Base-by-base conservation (phyloP, 1,140 invertebrate species). In the Drosophila fuyamai region DNA sequence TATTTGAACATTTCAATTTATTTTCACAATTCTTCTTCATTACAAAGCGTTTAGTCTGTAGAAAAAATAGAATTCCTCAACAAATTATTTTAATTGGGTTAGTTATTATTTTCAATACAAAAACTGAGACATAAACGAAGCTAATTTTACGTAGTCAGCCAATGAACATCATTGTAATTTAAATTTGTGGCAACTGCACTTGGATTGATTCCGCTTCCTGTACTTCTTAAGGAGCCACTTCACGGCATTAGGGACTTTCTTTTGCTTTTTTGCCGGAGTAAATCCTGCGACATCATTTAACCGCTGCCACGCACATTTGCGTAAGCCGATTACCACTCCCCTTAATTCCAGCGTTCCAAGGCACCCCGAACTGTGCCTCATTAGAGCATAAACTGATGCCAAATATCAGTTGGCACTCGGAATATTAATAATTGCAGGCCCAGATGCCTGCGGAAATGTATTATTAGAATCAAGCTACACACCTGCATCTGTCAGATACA, bases 381-480 rank as follows among this genome's bases (percentile, higher is more conserved):
- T 79, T 76, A 79, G 67, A 50, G 16, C n/a, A 16, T 6, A 12
- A 10, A 16, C 46, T 6, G 5, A 18, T 12, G 12, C 13, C 13
- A 9, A 56, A 56, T 56, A 23, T 32, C 27, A n/a, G 41, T 44
- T 23, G 32, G 29, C 36, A 57, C n/a, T 32, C 5, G 12, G 63
- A 70, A 68, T 82, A 53, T 74, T 41, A 62, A 50, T n/a, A 51
- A 27, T 13, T 23, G 23, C 23, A 4, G 23, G 23, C 23, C 23
- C 35, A 61, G n/a, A 47, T 32, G 56, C 27, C 36, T n/a, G 43
- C 3, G 3, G 12, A 32, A n/a, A 18, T 44, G 40, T 27, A 32
- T 38, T 29, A 44, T 6, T 27, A 27, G 29, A 23, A 32, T 35
- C 29, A 47, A 46, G n/a, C 5, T 58, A 43, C 27, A 8, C 55